Base-by-base conservation (phyloP, 2,113 vertebrate species). In the Rhinogobius similis region DNA sequence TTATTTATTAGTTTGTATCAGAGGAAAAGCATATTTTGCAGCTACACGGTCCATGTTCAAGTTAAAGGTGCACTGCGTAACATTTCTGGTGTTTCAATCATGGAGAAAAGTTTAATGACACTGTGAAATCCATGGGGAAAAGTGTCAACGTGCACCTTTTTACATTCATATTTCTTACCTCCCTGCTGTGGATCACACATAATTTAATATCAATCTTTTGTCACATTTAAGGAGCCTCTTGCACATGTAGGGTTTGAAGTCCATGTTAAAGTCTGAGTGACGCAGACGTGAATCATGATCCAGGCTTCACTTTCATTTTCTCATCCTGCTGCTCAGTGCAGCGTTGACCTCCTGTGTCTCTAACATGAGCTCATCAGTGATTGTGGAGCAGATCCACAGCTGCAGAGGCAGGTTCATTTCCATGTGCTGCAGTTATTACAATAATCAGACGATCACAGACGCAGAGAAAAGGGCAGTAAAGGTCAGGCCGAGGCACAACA, bases 351-450 rank as follows among this genome's bases (percentile, higher is more conserved):
- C 56, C 72, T 74, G 75, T 68, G 76, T 79, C 82, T 79, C 75
- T 82, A 85, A 70, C 70, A 82, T 82, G 82, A 88, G 77, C 86
- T 89, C 86, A 89, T 82, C 83, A 70, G 61, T 85, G 82, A 74
- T 81, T 87, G 73, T 72, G 70, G 68, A 32, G 65, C 73, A 77
- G 62, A 78, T 62, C 79, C 79, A 68, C 83, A 87, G 69, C 80
- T 88, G 85, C 82, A 83, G 72, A 76, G 36, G 18, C 62, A n/a
- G 46, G 82, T 73, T 70, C 67, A 72, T 83, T 89, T 87, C 86
- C 86, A 83, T 70, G 1, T 69, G 55, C 83, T 74, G 74, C 74
- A 62, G 76, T 85, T 86, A 87, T 86, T 85, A 84, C 66, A 85
- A 82, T 85, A 87, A 86, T 72, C 71, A 69, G 65, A 50, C 82